phyloP scores from a whole-genome alignment of 2,113 vertebrate species.

The Xenotilapia longispinis region DNA sequence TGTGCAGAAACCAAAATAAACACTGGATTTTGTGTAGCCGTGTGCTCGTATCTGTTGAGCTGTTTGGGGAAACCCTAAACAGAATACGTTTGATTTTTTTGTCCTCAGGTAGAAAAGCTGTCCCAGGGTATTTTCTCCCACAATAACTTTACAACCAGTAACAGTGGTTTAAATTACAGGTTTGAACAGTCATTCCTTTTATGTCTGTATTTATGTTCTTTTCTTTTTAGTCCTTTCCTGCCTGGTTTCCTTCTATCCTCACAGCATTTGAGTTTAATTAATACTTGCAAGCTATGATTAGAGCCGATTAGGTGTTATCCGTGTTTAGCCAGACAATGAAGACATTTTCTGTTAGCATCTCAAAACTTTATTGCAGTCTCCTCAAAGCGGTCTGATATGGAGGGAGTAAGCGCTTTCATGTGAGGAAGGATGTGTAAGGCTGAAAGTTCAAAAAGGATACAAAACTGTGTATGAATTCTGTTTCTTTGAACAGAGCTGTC shows the following conservation, averaged over 20 bases:
- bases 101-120: background rate
- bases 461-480: background rate
- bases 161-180: background rate
- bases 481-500: background rate
- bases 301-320: background rate
- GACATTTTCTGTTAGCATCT: background rate
- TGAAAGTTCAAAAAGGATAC: background rate
- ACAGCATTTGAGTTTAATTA: background rate
- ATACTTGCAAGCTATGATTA: background rate
- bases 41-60: background rate
- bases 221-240: background rate
- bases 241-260: background rate
- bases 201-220: background rate
- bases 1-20: slow-evolving; percentile 51
- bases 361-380: slow-evolving; percentile 49
- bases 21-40: slow-evolving; percentile 52
- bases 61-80: background rate
- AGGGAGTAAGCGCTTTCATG: slow-evolving; percentile 29
- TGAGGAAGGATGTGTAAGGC: slow-evolving; percentile 6
- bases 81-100: background rate
- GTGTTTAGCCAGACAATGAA: background rate
- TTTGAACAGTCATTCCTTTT: background rate
- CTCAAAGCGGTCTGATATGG: slow-evolving; percentile 14
- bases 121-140: background rate
- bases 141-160: background rate